Evolutionary conservation across 2,888 invertebrate genomes (phyloP).

Genomic region (Cepaea hortensis): DNA sequence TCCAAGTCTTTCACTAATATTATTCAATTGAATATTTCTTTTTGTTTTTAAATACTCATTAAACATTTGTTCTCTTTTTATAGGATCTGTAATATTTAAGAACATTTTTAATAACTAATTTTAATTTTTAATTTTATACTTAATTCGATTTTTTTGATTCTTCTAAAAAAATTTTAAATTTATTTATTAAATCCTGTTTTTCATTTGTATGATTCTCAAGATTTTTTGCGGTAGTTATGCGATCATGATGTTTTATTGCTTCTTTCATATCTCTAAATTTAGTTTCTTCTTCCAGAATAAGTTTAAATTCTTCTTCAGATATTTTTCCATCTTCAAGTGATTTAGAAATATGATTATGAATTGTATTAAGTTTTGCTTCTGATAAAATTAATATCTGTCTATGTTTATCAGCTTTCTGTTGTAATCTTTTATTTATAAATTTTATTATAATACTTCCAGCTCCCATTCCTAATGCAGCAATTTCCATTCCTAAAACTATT

Average conservation of each 20-base stretch:
- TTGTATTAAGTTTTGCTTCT: conserved; percentile 16
- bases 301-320: background rate
- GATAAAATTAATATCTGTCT: conserved; percentile 23
- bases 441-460: background rate
- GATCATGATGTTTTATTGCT: background rate
- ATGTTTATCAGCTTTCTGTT: conserved; percentile 22
- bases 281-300: conserved; percentile 19
- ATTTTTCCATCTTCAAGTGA: conserved; percentile 15
- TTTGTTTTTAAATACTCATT: too few relatives aligned
- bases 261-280: conserved; percentile 18
- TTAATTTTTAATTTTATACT: background rate
- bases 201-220: background rate
- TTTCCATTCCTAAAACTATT: conserved; percentile 23
- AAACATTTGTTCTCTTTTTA: too few relatives aligned
- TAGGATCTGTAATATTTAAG: too few relatives aligned
- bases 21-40: background rate
- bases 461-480: background rate
- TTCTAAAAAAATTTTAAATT: conserved; percentile 3
- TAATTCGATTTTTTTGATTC: background rate
- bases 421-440: conserved; percentile 20
- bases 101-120: background rate
- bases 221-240: background rate
- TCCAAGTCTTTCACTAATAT: background rate
- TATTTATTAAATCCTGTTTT: conserved; percentile 3
- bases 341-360: conserved; percentile 23